These are phyloP conservation scores for Galerucella pusilla DNA, from an alignment of 2,888 invertebrate genomes.

Conservation along the genomic window DNA sequence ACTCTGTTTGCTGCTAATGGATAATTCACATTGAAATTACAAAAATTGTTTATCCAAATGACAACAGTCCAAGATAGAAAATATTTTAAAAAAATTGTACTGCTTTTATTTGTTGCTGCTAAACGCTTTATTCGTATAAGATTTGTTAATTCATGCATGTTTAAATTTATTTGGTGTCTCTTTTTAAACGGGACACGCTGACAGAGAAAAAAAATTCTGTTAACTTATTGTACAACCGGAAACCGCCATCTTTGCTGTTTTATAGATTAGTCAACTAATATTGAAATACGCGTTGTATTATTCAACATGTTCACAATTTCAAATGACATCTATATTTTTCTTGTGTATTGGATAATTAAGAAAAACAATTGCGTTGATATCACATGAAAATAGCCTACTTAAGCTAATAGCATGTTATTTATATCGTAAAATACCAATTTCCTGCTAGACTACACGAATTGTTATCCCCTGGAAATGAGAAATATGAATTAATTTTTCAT, in stretches of 20 bases:
- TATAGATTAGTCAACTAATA: background rate
- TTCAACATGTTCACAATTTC: background rate
- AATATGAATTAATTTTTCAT: slow-evolving; percentile 67
- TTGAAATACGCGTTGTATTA: background rate
- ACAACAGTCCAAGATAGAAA: background rate
- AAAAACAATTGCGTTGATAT: slow-evolving; percentile 25
- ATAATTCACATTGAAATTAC: no score
- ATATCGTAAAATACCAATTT: slow-evolving; percentile 50
- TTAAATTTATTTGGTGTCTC: background rate
- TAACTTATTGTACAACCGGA: slow-evolving; percentile 4
- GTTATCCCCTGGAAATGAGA: slow-evolving; percentile 57
- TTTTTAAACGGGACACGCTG: background rate
- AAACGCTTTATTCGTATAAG: background rate
- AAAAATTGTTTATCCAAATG: no score
- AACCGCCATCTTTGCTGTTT: background rate
- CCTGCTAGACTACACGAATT: slow-evolving; percentile 47
- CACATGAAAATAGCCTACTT: slow-evolving; percentile 40
- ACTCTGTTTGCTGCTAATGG: no score
- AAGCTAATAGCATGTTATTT: slow-evolving; percentile 46
- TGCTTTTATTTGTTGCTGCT: slow-evolving; percentile 8
- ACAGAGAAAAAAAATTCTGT: background rate
- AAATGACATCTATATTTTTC: background rate
- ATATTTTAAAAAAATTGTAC: background rate
- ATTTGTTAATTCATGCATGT: background rate
- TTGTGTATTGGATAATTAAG: slow-evolving; percentile 26